Evolutionary conservation across 30 jellyfish, hydroid and myxozoan species (phyloP).

Genomic region (Hydractinia echinata): DNA sequence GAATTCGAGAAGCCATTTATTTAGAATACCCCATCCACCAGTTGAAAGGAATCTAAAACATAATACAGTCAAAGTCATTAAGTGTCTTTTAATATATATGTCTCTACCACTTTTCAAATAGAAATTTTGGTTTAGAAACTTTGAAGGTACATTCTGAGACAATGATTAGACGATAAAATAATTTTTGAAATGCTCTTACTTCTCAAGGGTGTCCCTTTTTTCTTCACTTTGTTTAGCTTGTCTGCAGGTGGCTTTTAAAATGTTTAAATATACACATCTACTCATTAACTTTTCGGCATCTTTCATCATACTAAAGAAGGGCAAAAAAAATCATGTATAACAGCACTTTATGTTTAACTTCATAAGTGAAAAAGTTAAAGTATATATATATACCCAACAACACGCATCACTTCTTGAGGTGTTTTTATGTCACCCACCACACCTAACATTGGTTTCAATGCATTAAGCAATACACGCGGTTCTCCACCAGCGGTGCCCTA

Average conservation of each 20-base stretch:
- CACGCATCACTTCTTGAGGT: constrained; percentile 90
- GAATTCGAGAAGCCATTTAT: constrained; percentile 86
- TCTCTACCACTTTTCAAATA: background rate
- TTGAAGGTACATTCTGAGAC: background rate
- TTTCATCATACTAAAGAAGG: constrained; percentile 71
- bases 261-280: constrained; percentile 80
- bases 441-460: constrained; percentile 93
- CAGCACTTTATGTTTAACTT: background rate
- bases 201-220: constrained; percentile 61
- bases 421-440: constrained; percentile 90
- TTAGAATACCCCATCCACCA: constrained; percentile 99
- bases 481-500: constrained; percentile 85
- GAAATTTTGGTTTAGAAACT: background rate
- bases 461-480: constrained; percentile 79
- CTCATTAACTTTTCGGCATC: constrained; percentile 98
- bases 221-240: constrained; percentile 47
- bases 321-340: background rate
- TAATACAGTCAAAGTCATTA: background rate
- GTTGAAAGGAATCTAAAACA: constrained; percentile 44
- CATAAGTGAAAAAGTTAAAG: background rate
- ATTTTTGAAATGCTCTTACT: constrained; percentile 22
- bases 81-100: too few relatives aligned
- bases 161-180: too few relatives aligned
- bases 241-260: constrained; percentile 77
- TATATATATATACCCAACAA: constrained; percentile 65